Percentiles rank a stretch among this genome's conserved stretches.
Conservation (phyloP, 2,888 invertebrate genomes). For the Epinotia ramella region DNA sequence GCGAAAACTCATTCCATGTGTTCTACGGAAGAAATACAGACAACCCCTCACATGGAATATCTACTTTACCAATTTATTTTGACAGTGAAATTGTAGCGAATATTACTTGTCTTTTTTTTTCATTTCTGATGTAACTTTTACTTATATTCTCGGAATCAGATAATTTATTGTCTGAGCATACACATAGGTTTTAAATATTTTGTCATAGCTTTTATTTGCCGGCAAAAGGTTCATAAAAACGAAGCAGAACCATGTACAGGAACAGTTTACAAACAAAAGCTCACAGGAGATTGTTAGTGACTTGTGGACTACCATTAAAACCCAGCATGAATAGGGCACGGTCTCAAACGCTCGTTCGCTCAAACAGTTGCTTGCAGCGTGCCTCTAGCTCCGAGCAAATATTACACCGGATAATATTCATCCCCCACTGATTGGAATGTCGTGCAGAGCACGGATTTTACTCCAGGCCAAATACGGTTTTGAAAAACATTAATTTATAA, state of each 20-base stretch:
- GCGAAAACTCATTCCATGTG: slow-evolving; percentile 45
- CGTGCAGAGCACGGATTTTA: neutral
- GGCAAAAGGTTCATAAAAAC: neutral
- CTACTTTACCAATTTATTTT: slow-evolving; percentile 27
- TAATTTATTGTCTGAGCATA: too few relatives aligned
- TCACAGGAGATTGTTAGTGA: slow-evolving; percentile 6
- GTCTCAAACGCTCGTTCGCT: slow-evolving; percentile 14
- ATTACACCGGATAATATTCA: slow-evolving; percentile 25
- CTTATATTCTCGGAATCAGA: too few relatives aligned
- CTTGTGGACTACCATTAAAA: slow-evolving; percentile 6
- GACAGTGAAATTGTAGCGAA: neutral
- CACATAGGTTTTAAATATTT: too few relatives aligned
- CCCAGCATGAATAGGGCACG: slow-evolving; percentile 4
- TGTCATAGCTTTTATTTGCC: neutral
- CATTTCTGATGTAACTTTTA: neutral
- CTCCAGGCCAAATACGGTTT: too few relatives aligned
- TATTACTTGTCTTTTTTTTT: neutral
- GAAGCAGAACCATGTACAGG: neutral
- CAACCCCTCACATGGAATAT: slow-evolving; percentile 22
- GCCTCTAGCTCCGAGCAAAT: slow-evolving; percentile 22
- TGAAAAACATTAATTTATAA: too few relatives aligned
- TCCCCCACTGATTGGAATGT: slow-evolving; percentile 21
- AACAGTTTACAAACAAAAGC: slow-evolving; percentile 6
- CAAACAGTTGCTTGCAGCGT: slow-evolving; percentile 21
- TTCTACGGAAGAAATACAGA: slow-evolving; percentile 31